Evolutionary conservation across 2,888 invertebrate species (phyloP), one percentile per base, ranked within the genome.

Genomic region (Poecilus cupreus): DNA sequence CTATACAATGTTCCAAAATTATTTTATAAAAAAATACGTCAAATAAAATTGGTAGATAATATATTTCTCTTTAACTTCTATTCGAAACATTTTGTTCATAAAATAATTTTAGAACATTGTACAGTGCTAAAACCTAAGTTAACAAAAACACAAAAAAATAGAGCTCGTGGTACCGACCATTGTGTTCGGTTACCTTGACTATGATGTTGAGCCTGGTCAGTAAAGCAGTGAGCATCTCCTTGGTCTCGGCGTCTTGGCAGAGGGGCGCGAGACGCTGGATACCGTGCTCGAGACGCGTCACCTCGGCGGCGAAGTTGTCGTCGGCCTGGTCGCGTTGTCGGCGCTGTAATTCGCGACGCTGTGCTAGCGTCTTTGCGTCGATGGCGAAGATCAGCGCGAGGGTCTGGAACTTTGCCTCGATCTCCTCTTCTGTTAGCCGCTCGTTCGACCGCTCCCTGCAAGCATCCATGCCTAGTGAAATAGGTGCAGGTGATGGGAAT

Each of bases 301-400:
- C 88, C 87, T 93, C 92, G 49, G 87, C 87, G 77, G 89, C 89
- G 81, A 92, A 88, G 86, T 93, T 92, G 82, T 88, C 89, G 86
- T 93, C 93, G 0, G 92, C 92, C 84, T 92, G 91, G 87, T 93
- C 92, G 68, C 92, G 86, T 75, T 91, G 90, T 75, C 92, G 88
- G 83, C 90, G 89, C 85, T 92, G 92, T 22, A 92, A 88, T 81
- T 91, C 90, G 76, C 91, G 88, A 72, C 93, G 87, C 84, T 91
- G 90, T 80, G 89, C 89, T 70, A 93, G 88, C 1, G 92, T 92
- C 64, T 91, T 87, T 46, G 90, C 89, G 86, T 93, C 93, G 68
- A 92, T 92, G 83, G 91, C 90, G 87, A 93, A 92, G 6, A 92
- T 92, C 84, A 93, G 86, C 1, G 92, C 89, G 75, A 93, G 87